Evolutionary conservation across 1,140 invertebrate genomes (phyloP), one percentile per base, ranked within the genome.

Genomic region (Ceratoteleas bidentatus): DNA sequence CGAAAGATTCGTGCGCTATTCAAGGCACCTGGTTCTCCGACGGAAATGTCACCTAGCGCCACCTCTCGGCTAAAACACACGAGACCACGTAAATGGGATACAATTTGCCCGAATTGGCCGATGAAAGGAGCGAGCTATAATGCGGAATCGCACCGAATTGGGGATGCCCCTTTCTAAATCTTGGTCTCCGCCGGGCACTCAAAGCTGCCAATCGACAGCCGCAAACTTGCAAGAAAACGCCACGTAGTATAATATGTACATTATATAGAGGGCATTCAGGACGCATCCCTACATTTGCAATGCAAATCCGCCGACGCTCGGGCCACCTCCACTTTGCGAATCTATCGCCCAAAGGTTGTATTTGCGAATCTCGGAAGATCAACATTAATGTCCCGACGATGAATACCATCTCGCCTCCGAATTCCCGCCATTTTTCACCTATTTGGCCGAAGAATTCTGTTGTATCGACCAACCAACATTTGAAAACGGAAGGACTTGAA

Each of bases 111-210:
- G 40, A 76, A 77, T 68, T 68, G 60, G 43, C 24, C 54, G 56
- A 81, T 64, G 66, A 70, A 69, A 75, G 54, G 53, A 34, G 36
- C 60, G 47, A 62, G 38, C 40, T 34, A 52, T 79, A 79, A 80
- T 74, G 58, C 45, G 78, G 60, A 54, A 74, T 81, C 53, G 49
- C 73, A 66, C 65, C 73, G 74, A 68, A 81, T 81, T 72, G 64
- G 45, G 65, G 56, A 73, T 75, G 68, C 58, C 72, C 68, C 66
- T 81, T 85, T 78, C 74, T 79, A 85, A 84, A 80, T 82, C 65
- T 83, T 62, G 60, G 38, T 52, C 54, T 75, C 47, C 13, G 54
- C 47, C 43, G 66, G 62, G 68, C 69, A 68, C 70, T 73, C 56
- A 66, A 73, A 69, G 56, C 64, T 76, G 74, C 79, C 75, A 81